Evolutionary conservation across 2,888 invertebrate species (phyloP), one percentile per base, ranked within the genome.

Genomic region (Drosophila infuscata): DNA sequence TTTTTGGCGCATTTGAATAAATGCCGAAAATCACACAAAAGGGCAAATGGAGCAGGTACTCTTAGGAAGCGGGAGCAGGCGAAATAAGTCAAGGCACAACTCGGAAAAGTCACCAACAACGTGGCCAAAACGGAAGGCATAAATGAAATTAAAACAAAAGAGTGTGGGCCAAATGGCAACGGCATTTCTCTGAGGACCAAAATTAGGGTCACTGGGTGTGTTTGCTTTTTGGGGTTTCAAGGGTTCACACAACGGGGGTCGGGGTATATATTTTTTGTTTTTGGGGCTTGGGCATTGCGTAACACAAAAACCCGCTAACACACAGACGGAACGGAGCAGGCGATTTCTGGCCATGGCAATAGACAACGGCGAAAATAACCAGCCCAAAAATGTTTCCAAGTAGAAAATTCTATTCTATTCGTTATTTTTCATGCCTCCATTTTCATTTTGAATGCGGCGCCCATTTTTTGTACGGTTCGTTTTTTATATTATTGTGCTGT

Each of bases 121-220:
- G 61, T 79, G 76, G 83, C 76, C 82, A 75, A 86, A 86, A 88
- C 88, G 90, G 85, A 89, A 90, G 82, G 83, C 82, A 91, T 88
- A 90, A 89, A 84, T 87, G 89, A 84, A 91, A 85, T 83, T 87
- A 87, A 89, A 81, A 79, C 80, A 79, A 81, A 74, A 73, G 72
- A 82, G 80, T 77, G 73, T 57, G 74, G 59, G 76, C 12, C 61
- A 68, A 65, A n/a, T 63, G 88, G 59, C 87, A 75, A 63, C 68
- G 82, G 82, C 79, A 83, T 81, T 84, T 89, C 90, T 83, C 90
- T 73, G 82, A 89, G 84, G 84, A 85, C 90, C 76, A 89, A 91
- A 92, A 91, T 91, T 91, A 92, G 90, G 91, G 92, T 91, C 92
- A 91, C 90, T 92, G 89, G 92, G 92, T 91, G 92, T 89, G 92